Evolutionary conservation across 2,888 invertebrate genomes (phyloP).

Genomic region (Marronus borbonicus): DNA sequence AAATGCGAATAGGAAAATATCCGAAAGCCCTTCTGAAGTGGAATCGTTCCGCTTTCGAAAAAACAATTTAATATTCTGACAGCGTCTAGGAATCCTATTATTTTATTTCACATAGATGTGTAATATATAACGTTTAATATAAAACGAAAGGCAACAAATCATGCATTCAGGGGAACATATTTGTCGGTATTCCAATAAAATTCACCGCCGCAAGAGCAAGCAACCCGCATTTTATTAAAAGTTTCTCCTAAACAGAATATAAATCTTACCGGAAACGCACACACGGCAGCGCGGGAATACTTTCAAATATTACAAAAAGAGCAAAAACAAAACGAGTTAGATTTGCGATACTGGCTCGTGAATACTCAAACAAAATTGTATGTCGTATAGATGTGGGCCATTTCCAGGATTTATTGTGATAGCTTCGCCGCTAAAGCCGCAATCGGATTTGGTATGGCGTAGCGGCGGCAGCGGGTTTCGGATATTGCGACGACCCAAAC

Average conservation of each 20-base stretch:
- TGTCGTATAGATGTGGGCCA: constrained; percentile 66
- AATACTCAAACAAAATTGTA: constrained; percentile 65
- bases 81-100: constrained; percentile 32
- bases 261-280: constrained; percentile 39
- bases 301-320: constrained; percentile 49
- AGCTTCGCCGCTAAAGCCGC: constrained; percentile 67
- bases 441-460: constrained; percentile 65
- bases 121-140: constrained; percentile 47
- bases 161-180: constrained; percentile 46
- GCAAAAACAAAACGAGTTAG: constrained; percentile 56
- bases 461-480: constrained; percentile 51
- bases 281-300: constrained; percentile 41
- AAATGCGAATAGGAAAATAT: background rate
- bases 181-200: constrained; percentile 48
- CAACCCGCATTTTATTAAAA: constrained; percentile 48
- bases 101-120: constrained; percentile 42
- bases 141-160: constrained; percentile 48
- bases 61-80: constrained; percentile 33
- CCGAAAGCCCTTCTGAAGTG: background rate
- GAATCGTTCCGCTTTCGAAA: constrained; percentile 10
- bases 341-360: constrained; percentile 64
- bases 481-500: constrained; percentile 53
- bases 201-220: constrained; percentile 43
- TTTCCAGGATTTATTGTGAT: constrained; percentile 68
- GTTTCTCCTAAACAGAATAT: constrained; percentile 50